Evolutionary conservation across 2,888 invertebrate species (phyloP).

Genomic region (Falcaria lacertinaria): DNA sequence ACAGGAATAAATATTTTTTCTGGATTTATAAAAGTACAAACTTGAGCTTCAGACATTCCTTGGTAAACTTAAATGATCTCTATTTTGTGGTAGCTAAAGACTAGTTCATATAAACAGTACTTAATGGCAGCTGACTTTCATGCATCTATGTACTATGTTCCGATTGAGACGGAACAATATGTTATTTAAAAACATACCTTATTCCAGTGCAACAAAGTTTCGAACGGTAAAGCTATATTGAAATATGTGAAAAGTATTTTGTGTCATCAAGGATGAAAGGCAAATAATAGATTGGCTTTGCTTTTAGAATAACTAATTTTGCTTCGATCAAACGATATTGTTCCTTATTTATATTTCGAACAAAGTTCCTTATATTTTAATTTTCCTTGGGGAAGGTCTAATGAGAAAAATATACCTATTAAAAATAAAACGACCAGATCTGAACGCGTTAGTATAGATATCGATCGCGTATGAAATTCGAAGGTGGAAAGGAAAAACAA

Average conservation of each 20-base stretch:
- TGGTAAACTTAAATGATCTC: conserved; percentile 38
- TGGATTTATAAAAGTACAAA: conserved; percentile 1
- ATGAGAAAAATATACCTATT: background rate
- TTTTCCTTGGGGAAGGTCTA: background rate
- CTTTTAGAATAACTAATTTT: no score
- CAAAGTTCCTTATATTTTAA: background rate
- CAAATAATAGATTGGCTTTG: no score
- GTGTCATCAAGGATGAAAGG: no score
- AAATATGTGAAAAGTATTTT: no score
- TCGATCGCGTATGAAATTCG: background rate
- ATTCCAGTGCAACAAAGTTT: no score
- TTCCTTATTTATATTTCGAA: background rate
- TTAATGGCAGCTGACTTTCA: conserved; percentile 24
- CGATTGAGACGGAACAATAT: background rate
- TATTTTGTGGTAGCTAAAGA: conserved; percentile 23
- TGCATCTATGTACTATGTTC: background rate
- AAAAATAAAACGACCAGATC: background rate
- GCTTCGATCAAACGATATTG: no score
- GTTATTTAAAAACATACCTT: background rate
- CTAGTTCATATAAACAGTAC: conserved; percentile 34
- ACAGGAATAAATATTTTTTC: conserved; percentile 2
- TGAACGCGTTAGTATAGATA: background rate
- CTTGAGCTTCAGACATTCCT: conserved; percentile 26
- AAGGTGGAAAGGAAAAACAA: background rate
- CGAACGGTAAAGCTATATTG: no score